phyloP scores from a whole-genome alignment of 37 sponge, comb jelly and placozoan genomes.

The Oopsacas minuta region DNA sequence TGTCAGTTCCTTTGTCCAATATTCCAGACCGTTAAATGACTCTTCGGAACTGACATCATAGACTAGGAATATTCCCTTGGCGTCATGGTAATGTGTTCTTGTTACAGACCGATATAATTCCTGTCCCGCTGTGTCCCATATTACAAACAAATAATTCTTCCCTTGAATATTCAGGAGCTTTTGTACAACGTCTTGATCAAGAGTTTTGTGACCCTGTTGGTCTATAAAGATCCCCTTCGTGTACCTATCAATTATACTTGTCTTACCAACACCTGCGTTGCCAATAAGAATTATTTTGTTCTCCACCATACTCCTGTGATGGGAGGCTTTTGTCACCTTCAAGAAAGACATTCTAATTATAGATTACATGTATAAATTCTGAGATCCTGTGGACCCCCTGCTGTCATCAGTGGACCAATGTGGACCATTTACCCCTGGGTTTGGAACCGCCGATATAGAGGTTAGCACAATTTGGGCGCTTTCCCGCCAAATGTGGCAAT shows the following conservation, averaged over 20 bases:
- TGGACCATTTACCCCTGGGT: too few relatives aligned
- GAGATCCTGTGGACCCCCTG: too few relatives aligned
- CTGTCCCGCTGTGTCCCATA: slow-evolving; percentile 1
- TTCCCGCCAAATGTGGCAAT: too few relatives aligned
- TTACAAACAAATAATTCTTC: neutral
- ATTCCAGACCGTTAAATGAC: neutral
- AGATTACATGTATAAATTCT: too few relatives aligned
- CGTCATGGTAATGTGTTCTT: neutral
- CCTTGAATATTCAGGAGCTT: neutral
- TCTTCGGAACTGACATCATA: neutral
- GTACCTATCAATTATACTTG: neutral
- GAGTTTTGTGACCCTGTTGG: neutral
- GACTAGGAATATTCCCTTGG: neutral
- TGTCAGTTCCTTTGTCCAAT: neutral
- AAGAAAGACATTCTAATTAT: neutral
- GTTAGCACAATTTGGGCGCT: too few relatives aligned
- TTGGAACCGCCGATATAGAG: too few relatives aligned
- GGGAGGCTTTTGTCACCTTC: neutral
- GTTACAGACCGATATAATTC: neutral
- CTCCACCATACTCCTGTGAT: neutral
- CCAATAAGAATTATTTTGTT: slow-evolving; percentile 12
- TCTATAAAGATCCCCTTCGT: neutral
- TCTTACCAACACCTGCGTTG: neutral
- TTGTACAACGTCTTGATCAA: neutral
- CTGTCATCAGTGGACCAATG: too few relatives aligned